Evolutionary conservation across 1,140 invertebrate species (phyloP), one percentile per base, ranked within the genome.

Genomic region (Phocides pigmalion): DNA sequence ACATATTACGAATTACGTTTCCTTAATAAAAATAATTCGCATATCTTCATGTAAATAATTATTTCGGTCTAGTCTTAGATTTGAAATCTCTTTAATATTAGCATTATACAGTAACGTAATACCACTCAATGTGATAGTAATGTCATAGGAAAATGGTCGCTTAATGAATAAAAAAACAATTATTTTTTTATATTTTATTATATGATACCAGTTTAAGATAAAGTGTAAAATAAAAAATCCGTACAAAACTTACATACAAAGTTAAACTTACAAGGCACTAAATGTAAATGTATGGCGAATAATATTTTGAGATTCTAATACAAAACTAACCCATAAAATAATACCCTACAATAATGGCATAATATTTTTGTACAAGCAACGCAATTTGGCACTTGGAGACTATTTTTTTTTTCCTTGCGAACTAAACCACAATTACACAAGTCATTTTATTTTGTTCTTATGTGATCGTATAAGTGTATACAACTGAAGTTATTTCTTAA

Each of bases 301-400:
- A 25, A 19, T 22, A 42, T 9, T 56, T 35, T n/a, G 20, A 44
- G 22, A 35, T 46, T 59, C n/a, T 9, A 35, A 59, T 46, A 59
- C 20, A 58, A 19, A 47, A 47, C 3, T 51, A 32, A 46, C 4
- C 11, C 11, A 46, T 54, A 35, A 62, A 64, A 68, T 64, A 28
- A 56, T 64, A 59, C 62, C 44, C 58, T 63, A 70, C 68, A 86
- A 79, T 62, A 72, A 86, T 82, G 81, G 78, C 81, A 82, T 69
- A 59, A 62, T n/a, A n/a, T 75, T 79, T 84, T 86, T 75, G 25
- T 86, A 86, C 81, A 83, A 85, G 74, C 77, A 79, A 74, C 59
- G 47, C 66, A 59, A n/a, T 68, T 86, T 86, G 83, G 83, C 83
- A 86, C 83, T 77, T 72, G 44, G 78, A 84, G 78, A 79, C 50